Base-by-base conservation (phyloP, 2,797 vertebrate genomes). In the Brachyalestes nurse region DNA sequence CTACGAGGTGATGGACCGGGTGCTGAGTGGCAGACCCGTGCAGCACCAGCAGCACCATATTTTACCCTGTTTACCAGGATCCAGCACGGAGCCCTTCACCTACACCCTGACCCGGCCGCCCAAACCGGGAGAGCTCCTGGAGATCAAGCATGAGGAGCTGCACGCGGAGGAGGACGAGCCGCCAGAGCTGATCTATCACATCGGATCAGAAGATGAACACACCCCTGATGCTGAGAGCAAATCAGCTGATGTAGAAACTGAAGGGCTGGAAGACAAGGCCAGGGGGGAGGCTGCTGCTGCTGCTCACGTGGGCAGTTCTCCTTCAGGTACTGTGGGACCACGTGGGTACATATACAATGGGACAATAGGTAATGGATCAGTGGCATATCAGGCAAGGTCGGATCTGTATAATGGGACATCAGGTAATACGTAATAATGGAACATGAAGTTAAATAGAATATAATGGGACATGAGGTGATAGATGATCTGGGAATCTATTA, bases 1-100 rank as follows among this genome's bases (percentile, higher is more conserved):
- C 75, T 97, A 96, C 53, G 96, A 97, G 17, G 95, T 96, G 81
- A 97, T 97, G 95, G 97, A 98, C 87, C 88, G 96, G 58, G 97
- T 97, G 60, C 88, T 97, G 86, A 93, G 8, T 17, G 38, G 64
- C 5, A 19, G 64, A 34, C 38, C 34, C 34, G 9, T 67, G 23
- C 77, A 74, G 25, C 90, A 95, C 2, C 62, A 76, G 47, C 90
- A 95, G 21, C 91, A 96, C 87, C 17, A 16, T 16, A 28, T 64
- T 9, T 17, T 64, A 38, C 94, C 94, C 70, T 90, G 84, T 8
- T 19, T 40, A 38, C 94, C 94, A 71, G 90, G 91, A 47, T 84
- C 93, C 28, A 91, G 92, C 25, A 94, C 91, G 0, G 92, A 92
- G 42, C 91, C 93, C 21, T 94, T 94, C 82, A 83, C 93, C 67